Evolutionary conservation across 2,113 vertebrate genomes (phyloP), one percentile per base, ranked within the genome.

Genomic region (Otis tarda): DNA sequence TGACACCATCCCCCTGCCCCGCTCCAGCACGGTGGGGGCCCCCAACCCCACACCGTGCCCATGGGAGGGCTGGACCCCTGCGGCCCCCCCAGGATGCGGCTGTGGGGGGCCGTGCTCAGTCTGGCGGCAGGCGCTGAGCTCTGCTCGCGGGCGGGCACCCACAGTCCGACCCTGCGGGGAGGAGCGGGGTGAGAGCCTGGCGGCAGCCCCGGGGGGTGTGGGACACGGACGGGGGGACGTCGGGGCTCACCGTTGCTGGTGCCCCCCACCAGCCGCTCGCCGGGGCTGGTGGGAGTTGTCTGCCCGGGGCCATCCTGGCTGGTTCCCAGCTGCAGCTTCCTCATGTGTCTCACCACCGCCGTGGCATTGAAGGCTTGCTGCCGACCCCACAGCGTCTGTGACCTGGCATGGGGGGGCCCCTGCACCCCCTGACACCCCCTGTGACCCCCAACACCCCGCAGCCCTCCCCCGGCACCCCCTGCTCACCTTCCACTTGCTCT

Each of bases 361-460:
- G 99, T 99, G 96, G 99, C 99, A 0, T 99, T 99, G 97, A 99
- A 99, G 6, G 99, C 99, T 99, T 99, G 99, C 99, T 99, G 98
- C 77, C 83, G 14, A 56, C 24, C 90, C 52, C 64, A 92, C 15
- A 55, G 22, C 31, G 1, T 93, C 41, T 0, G 1, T 95, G 73
- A 94, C 41, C 45, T 30, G 20, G 52, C 23, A 37, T 1, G 43
- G 71, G 56, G 41, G 17, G 21, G 7, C 8, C 41, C 33, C 21
- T 9, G 14, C 14, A 55, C 50, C 16, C 31, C 33, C 23, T 4
- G 0, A 8, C 20, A 19, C 63, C n/a, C 73, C 13, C 14, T 6
- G 23, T 20, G 19, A 9, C 55, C 14, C 31, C 23, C 14, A 0
- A 6, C 35, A 39, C 13, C 14, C 65, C 47, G 20, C 47, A 47